Evolutionary conservation across 2,888 invertebrate species (phyloP), one percentile per base, ranked within the genome.

Genomic region (Lordiphosa fenestrarum): DNA sequence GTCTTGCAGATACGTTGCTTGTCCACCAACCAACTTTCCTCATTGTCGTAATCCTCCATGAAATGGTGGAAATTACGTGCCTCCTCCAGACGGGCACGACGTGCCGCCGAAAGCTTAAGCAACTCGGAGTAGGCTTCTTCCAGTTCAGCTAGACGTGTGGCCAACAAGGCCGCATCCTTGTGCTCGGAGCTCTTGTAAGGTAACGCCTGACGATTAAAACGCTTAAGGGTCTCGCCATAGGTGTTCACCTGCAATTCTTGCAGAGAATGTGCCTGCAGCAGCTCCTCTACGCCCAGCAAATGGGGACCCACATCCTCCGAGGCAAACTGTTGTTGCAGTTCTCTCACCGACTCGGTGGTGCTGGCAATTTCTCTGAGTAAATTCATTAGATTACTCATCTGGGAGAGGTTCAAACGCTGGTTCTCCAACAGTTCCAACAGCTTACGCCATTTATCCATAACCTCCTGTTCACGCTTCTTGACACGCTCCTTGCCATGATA

Each of bases 21-120:
- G 87, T 99, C 99, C 1, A 95, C 93, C 53, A 99, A 91, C 98
- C 99, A 99, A 0, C 96, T 94, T 90, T 98, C 98, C 89, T 99
- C 99, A 83, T 99, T 99, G 81, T 99, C 98, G 78, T 97, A 95
- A 87, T 99, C 98, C 89, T 98, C 97, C 57, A 98, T 91, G 90
- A 99, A 98, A 90, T 98, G 97, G 90, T 95, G 98, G 84, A 97
- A 95, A 86, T 96, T 95, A 59, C 97, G 92, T 0, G 98, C 97
- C 84, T 98, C 97, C 88, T 98, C 98, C 10, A 99, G 90, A 10
- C 95, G 92, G 0, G 93, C 94, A 66, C 96, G 94, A 6, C 98
- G 92, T 74, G 94, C 93, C 53, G 88, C 84, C 35, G 89, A 88
- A 0, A 87, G 71, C 12, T 87, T 85, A 13, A 88, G 65, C 10